phyloP scores from a whole-genome alignment of 2,888 invertebrate genomes.

The Cecidostiba fungosa region DNA sequence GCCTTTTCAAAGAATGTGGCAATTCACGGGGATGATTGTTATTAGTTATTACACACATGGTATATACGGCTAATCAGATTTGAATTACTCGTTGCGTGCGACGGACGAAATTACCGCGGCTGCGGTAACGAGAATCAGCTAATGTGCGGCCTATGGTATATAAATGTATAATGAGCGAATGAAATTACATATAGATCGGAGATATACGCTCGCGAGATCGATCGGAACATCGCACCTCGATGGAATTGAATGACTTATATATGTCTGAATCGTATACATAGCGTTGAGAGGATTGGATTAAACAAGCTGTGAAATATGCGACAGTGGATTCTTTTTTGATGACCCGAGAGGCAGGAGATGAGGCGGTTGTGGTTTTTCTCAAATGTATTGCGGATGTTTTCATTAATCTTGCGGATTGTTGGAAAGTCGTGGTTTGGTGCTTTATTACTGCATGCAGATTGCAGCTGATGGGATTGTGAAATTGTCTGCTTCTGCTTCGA shows the following conservation, averaged over 20 bases:
- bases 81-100: slow-evolving; percentile 7
- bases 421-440: neutral
- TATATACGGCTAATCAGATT: slow-evolving; percentile 26
- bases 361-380: slow-evolving; percentile 4
- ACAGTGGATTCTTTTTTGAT: neutral
- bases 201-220: neutral
- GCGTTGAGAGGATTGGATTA: neutral
- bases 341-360: neutral
- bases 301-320: neutral
- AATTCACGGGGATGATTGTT: slow-evolving; percentile 11
- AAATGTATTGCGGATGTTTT: neutral
- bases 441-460: neutral
- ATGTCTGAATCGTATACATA: neutral
- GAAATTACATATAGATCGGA: neutral
- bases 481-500: too few relatives aligned
- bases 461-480: too few relatives aligned
- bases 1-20: slow-evolving; percentile 20
- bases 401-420: slow-evolving; percentile 4
- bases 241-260: neutral
- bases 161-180: slow-evolving; percentile 8
- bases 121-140: neutral
- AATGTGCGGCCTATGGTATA: neutral
- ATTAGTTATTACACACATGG: neutral
- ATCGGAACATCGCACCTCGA: neutral
- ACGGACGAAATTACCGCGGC: neutral